phyloP scores from a whole-genome alignment of 2,797 vertebrate genomes.

The Brachyalestes nurse region DNA sequence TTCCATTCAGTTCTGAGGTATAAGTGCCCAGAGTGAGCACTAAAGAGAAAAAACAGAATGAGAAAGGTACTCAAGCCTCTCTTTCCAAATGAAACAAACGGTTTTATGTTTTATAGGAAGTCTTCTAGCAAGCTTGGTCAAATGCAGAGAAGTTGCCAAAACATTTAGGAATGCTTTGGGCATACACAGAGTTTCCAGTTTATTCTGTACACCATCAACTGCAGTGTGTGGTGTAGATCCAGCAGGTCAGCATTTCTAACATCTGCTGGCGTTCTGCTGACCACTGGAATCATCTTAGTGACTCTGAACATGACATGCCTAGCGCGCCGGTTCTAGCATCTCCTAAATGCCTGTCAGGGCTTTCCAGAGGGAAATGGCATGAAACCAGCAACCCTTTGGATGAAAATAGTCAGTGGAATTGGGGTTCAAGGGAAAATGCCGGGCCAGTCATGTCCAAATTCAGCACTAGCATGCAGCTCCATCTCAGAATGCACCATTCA shows the following conservation, averaged over 20 bases:
- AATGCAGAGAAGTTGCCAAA: background rate
- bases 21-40: background rate
- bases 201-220: background rate
- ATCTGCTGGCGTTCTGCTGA: background rate
- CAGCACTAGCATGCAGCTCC: no score
- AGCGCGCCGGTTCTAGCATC: background rate
- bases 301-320: no score
- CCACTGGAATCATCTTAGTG: background rate
- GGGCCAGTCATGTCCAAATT: background rate
- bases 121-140: background rate
- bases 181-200: background rate
- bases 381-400: background rate
- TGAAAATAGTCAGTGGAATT: background rate
- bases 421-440: background rate
- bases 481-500: background rate
- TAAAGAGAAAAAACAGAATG: background rate
- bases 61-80: background rate
- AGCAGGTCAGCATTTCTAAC: background rate
- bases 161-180: background rate
- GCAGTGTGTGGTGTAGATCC: accelerated
- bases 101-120: background rate
- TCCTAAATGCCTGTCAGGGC: background rate
- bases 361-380: no score
- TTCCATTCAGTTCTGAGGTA: constrained; percentile 22
- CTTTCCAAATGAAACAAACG: background rate